Base-by-base conservation (phyloP, 1,140 invertebrate genomes). In the Trachymyrmex cornetzi region DNA sequence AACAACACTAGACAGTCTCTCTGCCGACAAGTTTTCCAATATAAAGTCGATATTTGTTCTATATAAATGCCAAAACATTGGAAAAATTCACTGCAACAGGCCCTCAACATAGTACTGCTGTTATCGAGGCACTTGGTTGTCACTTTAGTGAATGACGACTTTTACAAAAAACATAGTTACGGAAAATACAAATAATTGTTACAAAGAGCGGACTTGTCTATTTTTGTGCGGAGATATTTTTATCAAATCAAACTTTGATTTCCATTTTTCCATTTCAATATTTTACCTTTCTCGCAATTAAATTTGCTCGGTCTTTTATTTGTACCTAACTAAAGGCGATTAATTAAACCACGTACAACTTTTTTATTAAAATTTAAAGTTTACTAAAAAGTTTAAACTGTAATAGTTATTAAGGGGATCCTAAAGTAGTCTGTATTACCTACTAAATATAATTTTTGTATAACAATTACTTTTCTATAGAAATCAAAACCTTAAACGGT, bases 11-110 rank as follows among this genome's bases (percentile, higher is more conserved):
- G 84, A 86, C 34, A 80, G n/a, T 69, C 75, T 86, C 79, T 67
- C 82, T 86, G n/a, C 22, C 77, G 85, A 66, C 75, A 86, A 80
- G 75, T 86, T 86, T 79, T 48, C 71, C 87, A 92, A 93, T 92
- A 91, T 75, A 84, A 74, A 84, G 80, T 84, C 69, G 80, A 84
- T 84, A 84, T 84, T 74, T 75, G 80, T 84, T 84, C 80, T 61
- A 84, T 74, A 75, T 61, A 91, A 92, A 81, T 88, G 71, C 88
- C 63, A 77, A 87, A 92, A 91, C 89, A 91, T 89, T 82, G 77
- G 63, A 86, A 79, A 86, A 86, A 81, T 77, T 79, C 61, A 50
- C 63, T 57, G 63, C 50, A 80, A 66, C 61, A 67, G 55, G 80
- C 69, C 80, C 69, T 75, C 80, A 61, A 63, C 69, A 48, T 27